Base-by-base conservation (phyloP, 2,797 vertebrate species). In the Brachymystax lenok region DNA sequence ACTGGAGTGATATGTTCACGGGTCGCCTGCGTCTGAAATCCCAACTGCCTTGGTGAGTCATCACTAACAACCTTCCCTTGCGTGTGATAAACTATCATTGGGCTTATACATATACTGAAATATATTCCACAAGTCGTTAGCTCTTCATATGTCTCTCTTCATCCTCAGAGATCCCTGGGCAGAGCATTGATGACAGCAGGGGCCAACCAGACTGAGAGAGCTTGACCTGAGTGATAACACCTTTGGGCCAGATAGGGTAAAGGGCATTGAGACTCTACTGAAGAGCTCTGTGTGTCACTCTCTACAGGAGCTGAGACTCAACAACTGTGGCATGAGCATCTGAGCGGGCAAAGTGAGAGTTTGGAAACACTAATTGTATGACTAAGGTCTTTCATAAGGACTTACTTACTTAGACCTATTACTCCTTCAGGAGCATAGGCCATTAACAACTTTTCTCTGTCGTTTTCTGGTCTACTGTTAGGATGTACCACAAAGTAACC, bases 1-100 rank as follows among this genome's bases (percentile, higher is more conserved):
- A 96, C 33, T 99, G 98, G 98, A 98, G 97, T 30, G 98, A 99
- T 86, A 96, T 99, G 96, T 99, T 99, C 86, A 99, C 98, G 0
- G 97, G 98, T 63, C 96, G 98, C 73, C 89, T 99, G 76, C 95
- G 98, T 96, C 96, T 3, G 98, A 99, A 93, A 99, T 99, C 86
- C 98, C 98, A 71, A 91, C 95, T 1, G 96, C 98, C 46, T 88
- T 99, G 96, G 98, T 99, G 90, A 93, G 46, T 4, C 16, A 28
- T 46, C n/a, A n/a, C 52, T 54, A 4, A 54, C 52, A 54, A 5
- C 5, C 50, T 21, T n/a, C 69, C 35, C 30, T 16, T 24, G 24
- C 24, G 24, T 1, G 24, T 24, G 24, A 24, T 24, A 24, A 24
- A 24, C 24, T 24, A 24, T 24, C 24, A 24, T 14, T 27, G 13